Conservation (phyloP, 2,797 vertebrate species). For the Clamator glandarius region DNA sequence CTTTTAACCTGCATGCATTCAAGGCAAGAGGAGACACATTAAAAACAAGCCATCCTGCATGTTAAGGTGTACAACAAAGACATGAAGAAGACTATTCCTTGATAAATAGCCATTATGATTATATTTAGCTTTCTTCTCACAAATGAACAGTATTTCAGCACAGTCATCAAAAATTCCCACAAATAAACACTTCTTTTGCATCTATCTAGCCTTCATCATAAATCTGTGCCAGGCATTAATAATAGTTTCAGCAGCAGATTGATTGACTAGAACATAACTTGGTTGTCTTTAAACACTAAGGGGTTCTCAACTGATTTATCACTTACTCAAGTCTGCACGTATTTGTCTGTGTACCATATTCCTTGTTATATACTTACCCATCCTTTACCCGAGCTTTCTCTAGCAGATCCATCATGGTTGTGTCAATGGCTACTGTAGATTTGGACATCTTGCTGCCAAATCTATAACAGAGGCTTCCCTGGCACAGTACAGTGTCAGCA, state of each 20-base stretch:
- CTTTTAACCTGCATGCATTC: background rate
- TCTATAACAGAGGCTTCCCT: background rate
- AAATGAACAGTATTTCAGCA: constrained; percentile 18
- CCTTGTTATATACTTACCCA: background rate
- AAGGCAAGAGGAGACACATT: background rate
- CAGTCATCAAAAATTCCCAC: constrained; percentile 13
- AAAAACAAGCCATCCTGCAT: background rate
- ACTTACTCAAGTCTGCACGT: background rate
- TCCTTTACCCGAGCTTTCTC: background rate
- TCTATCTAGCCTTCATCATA: constrained; percentile 12
- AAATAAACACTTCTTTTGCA: constrained; percentile 12
- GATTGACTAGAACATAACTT: constrained; percentile 48
- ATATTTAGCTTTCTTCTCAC: constrained; percentile 15
- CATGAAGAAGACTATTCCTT: background rate
- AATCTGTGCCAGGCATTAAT: constrained; percentile 46
- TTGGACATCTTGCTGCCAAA: background rate
- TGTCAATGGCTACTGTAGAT: background rate
- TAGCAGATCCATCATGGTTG: background rate
- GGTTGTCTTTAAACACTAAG: constrained; percentile 44
- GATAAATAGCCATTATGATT: background rate
- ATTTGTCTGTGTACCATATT: constrained; percentile 1
- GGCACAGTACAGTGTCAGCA: fast-evolving
- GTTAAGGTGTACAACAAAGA: background rate
- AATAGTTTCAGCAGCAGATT: constrained; percentile 50
- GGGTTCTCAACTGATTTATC: constrained; percentile 36